Conservation (phyloP, 1,140 invertebrate genomes). For the Littorina saxatilis region DNA sequence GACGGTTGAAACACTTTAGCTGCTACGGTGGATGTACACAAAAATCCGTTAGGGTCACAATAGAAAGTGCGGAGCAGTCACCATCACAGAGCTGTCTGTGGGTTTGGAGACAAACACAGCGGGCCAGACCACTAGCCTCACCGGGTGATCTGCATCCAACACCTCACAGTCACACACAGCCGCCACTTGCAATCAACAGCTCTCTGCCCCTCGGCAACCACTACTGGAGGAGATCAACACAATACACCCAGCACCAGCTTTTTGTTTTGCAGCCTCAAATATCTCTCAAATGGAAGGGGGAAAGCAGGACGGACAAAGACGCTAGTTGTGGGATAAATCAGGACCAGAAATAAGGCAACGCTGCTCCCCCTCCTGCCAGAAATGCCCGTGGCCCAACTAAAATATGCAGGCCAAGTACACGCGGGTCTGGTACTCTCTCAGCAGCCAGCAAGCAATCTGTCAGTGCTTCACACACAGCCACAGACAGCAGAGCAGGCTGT, state of each 20-base stretch:
- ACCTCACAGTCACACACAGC: too few relatives aligned
- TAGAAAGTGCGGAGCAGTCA: not conserved
- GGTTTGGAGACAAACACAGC: constrained; percentile 10
- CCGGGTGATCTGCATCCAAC: too few relatives aligned
- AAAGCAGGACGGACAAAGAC: not conserved
- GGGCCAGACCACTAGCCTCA: not conserved
- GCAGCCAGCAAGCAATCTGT: too few relatives aligned
- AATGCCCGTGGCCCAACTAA: too few relatives aligned
- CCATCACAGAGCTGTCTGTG: constrained; percentile 1
- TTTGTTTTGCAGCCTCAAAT: not conserved
- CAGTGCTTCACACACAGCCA: too few relatives aligned
- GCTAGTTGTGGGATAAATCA: not conserved
- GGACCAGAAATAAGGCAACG: too few relatives aligned
- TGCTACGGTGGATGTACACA: too few relatives aligned
- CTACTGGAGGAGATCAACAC: not conserved
- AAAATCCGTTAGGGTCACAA: constrained; percentile 2
- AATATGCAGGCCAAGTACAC: too few relatives aligned
- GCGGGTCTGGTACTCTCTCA: too few relatives aligned
- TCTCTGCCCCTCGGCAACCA: not conserved
- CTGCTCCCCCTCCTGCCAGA: too few relatives aligned
- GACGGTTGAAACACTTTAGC: constrained; percentile 27
- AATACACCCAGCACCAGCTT: too few relatives aligned
- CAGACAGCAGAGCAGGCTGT: too few relatives aligned
- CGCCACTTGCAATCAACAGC: not conserved
- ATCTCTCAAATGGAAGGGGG: not conserved